phyloP scores from a whole-genome alignment of 2,113 vertebrate species.

The Cinclus cinclus region DNA sequence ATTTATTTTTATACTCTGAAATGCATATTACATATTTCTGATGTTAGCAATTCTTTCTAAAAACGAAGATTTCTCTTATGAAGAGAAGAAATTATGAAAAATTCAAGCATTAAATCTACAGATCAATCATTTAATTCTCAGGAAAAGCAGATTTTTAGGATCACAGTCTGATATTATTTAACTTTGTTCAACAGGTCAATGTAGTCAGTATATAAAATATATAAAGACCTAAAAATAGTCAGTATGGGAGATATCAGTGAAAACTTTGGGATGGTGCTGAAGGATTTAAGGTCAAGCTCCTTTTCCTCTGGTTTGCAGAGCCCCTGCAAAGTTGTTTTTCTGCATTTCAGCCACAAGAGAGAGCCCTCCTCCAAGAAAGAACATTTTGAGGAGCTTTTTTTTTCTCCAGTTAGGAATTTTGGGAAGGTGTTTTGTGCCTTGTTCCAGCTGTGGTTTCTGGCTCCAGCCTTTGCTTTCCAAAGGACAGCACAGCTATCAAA shows the following conservation, averaged over 20 bases:
- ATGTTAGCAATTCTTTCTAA: background rate
- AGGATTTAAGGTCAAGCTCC: background rate
- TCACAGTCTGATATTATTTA: background rate
- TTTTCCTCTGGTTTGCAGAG: background rate
- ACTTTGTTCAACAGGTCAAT: background rate
- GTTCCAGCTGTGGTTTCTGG: background rate
- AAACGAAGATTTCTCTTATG: background rate
- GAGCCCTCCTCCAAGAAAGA: constrained; percentile 20
- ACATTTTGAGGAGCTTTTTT: background rate
- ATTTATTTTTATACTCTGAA: background rate
- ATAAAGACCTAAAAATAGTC: background rate
- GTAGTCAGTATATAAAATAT: background rate
- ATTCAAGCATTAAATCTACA: background rate
- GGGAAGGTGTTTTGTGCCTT: background rate
- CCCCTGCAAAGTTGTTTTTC: background rate
- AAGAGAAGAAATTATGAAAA: background rate
- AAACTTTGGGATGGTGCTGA: background rate
- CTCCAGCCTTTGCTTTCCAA: background rate
- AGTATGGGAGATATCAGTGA: background rate
- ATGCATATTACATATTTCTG: background rate
- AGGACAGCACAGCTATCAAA: background rate
- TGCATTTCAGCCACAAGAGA: constrained; percentile 29
- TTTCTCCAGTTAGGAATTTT: background rate
- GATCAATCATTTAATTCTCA: background rate
- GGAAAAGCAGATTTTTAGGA: background rate